phyloP scores from a whole-genome alignment of 1,140 invertebrate species.

The Zaprionus nigranus region DNA sequence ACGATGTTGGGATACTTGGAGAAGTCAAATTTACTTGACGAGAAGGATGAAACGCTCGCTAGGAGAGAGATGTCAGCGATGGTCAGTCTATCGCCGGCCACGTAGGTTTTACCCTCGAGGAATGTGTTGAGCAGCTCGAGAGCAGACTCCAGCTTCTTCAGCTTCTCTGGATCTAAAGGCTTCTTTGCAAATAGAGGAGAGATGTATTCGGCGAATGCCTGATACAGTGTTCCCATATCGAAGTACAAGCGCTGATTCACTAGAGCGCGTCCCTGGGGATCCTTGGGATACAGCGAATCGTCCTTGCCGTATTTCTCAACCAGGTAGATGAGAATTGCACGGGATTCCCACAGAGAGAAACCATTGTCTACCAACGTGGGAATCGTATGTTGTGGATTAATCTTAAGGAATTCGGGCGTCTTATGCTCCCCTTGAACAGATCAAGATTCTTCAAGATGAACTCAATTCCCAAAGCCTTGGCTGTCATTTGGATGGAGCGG shows the following conservation, averaged over 20 bases:
- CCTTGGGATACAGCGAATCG: slow-evolving; percentile 86
- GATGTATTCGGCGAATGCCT: slow-evolving; percentile 81
- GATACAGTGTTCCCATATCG: slow-evolving; percentile 84
- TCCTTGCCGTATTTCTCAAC: slow-evolving; percentile 76
- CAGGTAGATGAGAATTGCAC: slow-evolving; percentile 67
- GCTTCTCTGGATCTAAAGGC: slow-evolving; percentile 18
- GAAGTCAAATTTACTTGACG: slow-evolving; percentile 30
- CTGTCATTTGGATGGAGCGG: slow-evolving; percentile 83
- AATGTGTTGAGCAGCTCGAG: slow-evolving; percentile 47
- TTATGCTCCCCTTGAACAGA: slow-evolving; percentile 87
- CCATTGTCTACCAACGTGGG: slow-evolving; percentile 67
- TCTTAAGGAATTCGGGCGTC: slow-evolving; percentile 86
- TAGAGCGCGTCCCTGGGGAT: slow-evolving; percentile 85
- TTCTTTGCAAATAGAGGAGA: slow-evolving; percentile 49
- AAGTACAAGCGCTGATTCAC: slow-evolving; percentile 87
- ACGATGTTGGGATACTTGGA: slow-evolving; percentile 51
- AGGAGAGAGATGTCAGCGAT: slow-evolving; percentile 57
- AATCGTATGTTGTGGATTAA: slow-evolving; percentile 79
- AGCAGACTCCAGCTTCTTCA: slow-evolving; percentile 44
- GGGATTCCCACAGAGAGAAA: slow-evolving; percentile 61
- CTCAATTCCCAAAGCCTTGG: slow-evolving; percentile 84
- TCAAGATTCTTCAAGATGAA: slow-evolving; percentile 85
- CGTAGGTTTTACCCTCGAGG: slow-evolving; percentile 47
- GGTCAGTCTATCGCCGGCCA: slow-evolving; percentile 49
- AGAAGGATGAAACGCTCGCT: slow-evolving; percentile 49